Conservation (phyloP, 2,113 vertebrate species). For the Kryptolebias marmoratus region DNA sequence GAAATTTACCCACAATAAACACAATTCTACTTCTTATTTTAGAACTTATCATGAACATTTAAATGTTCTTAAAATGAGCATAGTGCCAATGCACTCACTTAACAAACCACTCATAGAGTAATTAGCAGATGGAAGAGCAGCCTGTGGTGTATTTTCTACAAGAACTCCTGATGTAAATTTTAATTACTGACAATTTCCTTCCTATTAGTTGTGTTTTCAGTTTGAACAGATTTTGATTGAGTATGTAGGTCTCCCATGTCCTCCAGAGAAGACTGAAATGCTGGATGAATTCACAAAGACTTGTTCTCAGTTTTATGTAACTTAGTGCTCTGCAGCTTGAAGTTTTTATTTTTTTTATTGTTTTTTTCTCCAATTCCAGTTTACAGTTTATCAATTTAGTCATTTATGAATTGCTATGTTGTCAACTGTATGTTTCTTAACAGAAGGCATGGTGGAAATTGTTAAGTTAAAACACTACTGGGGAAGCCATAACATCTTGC, state of each 20-base stretch:
- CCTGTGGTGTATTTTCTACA: slow-evolving; percentile 62
- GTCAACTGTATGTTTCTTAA: neutral
- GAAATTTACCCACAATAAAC: slow-evolving; percentile 25
- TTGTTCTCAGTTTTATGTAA: slow-evolving; percentile 4
- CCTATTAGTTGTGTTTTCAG: slow-evolving; percentile 45
- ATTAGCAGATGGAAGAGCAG: slow-evolving; percentile 72
- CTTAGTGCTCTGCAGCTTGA: neutral
- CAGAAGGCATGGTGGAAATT: neutral
- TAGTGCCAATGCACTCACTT: slow-evolving; percentile 42
- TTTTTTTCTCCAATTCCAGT: neutral
- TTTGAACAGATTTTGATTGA: slow-evolving; percentile 49
- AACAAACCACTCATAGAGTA: slow-evolving; percentile 58
- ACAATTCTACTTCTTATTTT: slow-evolving; percentile 37
- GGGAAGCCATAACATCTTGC: neutral
- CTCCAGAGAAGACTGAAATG: slow-evolving; percentile 33
- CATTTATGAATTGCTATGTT: neutral
- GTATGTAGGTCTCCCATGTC: slow-evolving; percentile 47
- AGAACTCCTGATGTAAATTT: slow-evolving; percentile 66
- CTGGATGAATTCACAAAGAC: slow-evolving; percentile 16
- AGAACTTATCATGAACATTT: slow-evolving; percentile 43
- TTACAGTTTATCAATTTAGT: neutral
- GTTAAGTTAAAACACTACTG: neutral
- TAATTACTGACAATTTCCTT: slow-evolving; percentile 66
- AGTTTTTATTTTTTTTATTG: neutral
- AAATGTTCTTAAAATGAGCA: slow-evolving; percentile 50